Base-by-base conservation (phyloP, 2,888 invertebrate species). In the Melanotus villosus region DNA sequence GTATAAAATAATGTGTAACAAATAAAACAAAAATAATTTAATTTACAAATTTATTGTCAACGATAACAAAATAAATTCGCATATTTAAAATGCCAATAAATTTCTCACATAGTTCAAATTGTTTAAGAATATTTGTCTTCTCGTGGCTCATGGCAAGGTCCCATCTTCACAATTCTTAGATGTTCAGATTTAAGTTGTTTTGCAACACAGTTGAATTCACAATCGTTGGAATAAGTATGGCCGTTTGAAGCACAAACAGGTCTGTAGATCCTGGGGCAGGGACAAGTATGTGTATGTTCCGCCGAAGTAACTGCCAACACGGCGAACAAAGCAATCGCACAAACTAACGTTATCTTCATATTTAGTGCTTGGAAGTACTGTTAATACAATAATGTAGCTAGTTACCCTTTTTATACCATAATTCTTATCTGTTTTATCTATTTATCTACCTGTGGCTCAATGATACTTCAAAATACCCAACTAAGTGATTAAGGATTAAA, bases 241-340 rank as follows among this genome's bases (percentile, higher is more conserved):
- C 82, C 79, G 75, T 86, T 79, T 0, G 84, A 80, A 0, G 82
- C 86, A 75, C 88, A 88, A 5, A 87, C 68, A 0, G 88, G 88
- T 3, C 67, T 18, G 77, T 85, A 87, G 18, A 86, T 79, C 74
- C 79, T 83, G 1, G 79, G 72, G 74, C 88, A 88, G 0, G 86
- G 64, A 67, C 88, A 88, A 38, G 69, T 14, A 45, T 57, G 68
- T 19, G 23, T 19, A 12, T 2, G 14, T 4, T 56, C 14, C 12
- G 26, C 36, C 2, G 30, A 36, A 16, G 45, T 14, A 1, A 56
- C 14, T 7, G 32, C 32, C 41, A 50, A 14, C 4, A 62, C 12
- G 16, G 62, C 62, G 32, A 62, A 16, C 10, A 66, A 9, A 30
- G 45, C 34, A 26, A 54, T 5, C 14, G 50, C 7, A 38, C 58